Conservation (phyloP, 2,113 vertebrate species). For the Cardinalis cardinalis region DNA sequence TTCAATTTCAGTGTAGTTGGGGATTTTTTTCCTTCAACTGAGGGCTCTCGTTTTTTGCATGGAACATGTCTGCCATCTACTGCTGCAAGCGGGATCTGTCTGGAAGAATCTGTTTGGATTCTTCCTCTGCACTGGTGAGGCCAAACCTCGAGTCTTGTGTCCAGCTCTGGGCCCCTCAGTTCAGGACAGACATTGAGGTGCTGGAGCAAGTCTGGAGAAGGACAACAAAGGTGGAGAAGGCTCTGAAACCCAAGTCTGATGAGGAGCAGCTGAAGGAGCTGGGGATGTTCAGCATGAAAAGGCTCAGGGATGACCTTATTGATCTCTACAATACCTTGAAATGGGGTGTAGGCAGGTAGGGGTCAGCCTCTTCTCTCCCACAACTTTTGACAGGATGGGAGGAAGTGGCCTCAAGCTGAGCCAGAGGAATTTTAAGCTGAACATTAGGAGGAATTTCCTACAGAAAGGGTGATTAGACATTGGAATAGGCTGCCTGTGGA, state of each 20-base stretch:
- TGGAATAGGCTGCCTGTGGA: accelerated
- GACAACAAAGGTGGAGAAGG: background rate
- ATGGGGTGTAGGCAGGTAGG: background rate
- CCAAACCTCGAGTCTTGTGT: background rate
- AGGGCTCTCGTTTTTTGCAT: accelerated
- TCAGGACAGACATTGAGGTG: background rate
- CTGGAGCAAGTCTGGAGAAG: background rate
- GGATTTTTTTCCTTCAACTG: background rate
- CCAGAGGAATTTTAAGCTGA: background rate
- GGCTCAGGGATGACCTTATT: background rate
- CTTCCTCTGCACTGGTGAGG: background rate
- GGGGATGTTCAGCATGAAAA: background rate
- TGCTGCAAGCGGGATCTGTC: accelerated
- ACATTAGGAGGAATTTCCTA: background rate
- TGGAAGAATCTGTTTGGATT: background rate
- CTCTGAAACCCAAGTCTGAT: background rate
- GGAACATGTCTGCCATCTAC: slow-evolving; percentile 48
- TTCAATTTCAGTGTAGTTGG: background rate
- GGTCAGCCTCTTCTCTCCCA: background rate
- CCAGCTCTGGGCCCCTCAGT: background rate
- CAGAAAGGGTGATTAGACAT: background rate
- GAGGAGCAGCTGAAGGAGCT: background rate
- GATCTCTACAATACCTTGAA: accelerated
- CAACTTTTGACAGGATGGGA: background rate
- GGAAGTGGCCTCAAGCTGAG: background rate